Conservation (phyloP, 2,888 invertebrate genomes). For the Protonemura montana region DNA sequence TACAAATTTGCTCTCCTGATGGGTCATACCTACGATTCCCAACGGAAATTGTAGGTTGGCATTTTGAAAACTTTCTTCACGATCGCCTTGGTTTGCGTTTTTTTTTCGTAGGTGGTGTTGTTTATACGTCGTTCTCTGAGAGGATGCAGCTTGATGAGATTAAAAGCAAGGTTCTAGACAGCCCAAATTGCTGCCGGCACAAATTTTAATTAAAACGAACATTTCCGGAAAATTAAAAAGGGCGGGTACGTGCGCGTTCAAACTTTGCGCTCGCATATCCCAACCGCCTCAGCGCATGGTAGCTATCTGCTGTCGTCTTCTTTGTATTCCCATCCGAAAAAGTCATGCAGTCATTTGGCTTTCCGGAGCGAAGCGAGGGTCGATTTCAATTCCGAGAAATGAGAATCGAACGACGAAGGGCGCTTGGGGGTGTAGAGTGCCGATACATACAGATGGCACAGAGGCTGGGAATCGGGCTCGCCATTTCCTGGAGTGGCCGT, state of each 20-base stretch:
- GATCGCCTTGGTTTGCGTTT: background rate
- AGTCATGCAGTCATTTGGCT: background rate
- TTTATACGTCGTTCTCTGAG: no score
- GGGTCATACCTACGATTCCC: background rate
- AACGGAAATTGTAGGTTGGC: background rate
- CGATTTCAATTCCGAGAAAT: background rate
- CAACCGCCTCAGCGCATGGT: background rate
- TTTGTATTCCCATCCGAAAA: background rate
- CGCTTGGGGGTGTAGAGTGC: background rate
- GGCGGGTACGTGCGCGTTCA: background rate
- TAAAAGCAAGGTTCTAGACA: background rate
- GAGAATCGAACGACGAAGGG: background rate
- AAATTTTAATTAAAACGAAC: constrained; percentile 7
- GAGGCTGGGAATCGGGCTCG: background rate
- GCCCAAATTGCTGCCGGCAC: background rate
- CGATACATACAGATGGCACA: background rate
- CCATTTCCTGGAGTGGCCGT: background rate
- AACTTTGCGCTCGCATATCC: background rate
- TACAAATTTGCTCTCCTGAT: no score
- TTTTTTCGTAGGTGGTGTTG: background rate
- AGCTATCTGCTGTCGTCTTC: background rate
- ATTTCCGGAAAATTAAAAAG: background rate
- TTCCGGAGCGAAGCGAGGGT: background rate
- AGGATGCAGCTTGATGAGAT: background rate
- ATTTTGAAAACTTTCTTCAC: background rate